These are phyloP conservation scores for Leucoma salicis DNA, from an alignment of 2,888 invertebrate genomes.

Conservation along the genomic window DNA sequence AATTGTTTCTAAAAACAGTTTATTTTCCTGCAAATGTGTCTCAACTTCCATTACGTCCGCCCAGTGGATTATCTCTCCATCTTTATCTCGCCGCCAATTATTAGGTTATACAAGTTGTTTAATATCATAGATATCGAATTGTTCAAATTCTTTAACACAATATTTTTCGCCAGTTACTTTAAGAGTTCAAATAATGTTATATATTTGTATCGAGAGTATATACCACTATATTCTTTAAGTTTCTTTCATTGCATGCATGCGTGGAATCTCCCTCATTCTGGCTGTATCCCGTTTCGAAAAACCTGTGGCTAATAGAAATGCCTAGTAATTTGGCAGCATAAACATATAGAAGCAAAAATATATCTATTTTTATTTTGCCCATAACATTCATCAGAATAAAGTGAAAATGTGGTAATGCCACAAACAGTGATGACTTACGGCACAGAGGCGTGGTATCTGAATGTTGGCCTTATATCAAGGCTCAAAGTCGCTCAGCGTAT, in stretches of 20 bases:
- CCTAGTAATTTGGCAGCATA: background rate
- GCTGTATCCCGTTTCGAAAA: constrained; percentile 1
- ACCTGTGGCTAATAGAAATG: background rate
- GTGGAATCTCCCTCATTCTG: constrained; percentile 7
- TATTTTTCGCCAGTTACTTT: constrained; percentile 3
- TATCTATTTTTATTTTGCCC: constrained; percentile 3
- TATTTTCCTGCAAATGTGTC: background rate
- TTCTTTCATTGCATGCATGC: constrained; percentile 8
- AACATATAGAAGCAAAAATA: constrained; percentile 1
- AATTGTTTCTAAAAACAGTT: constrained; percentile 4
- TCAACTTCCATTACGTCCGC: constrained; percentile 1
- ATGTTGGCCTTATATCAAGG: too few relatives aligned
- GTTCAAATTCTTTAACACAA: constrained; percentile 7
- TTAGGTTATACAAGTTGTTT: constrained; percentile 4
- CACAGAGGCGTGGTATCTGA: too few relatives aligned
- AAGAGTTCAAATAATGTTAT: constrained; percentile 3
- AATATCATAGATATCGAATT: constrained; percentile 4
- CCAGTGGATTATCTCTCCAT: constrained; percentile 4
- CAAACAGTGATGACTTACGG: too few relatives aligned
- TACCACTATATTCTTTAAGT: constrained; percentile 5
- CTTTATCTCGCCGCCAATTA: constrained; percentile 5
- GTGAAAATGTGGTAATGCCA: background rate
- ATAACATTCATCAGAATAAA: constrained; percentile 2
- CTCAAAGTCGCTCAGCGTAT: too few relatives aligned
- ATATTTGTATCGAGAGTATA: constrained; percentile 8